Base-by-base conservation (phyloP, 1,140 invertebrate species). In the Sipha flava region DNA sequence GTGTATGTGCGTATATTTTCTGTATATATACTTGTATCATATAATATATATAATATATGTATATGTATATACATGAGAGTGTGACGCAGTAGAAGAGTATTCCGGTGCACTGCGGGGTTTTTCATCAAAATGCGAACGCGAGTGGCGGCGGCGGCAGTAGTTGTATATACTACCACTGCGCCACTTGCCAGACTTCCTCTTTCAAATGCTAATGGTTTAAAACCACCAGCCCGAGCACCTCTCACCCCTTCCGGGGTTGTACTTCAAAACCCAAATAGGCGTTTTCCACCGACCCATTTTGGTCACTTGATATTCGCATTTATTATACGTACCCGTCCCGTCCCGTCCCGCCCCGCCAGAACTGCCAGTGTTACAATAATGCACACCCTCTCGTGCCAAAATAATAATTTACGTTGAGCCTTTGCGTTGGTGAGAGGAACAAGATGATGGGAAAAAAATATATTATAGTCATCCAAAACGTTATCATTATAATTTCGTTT, bases 171-270 rank as follows among this genome's bases (percentile, higher is more conserved):
- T 16, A 14, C 31, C 34, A 6, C 12, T 40, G 37, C 62, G 34
- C 64, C 37, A 72, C 70, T 54, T 23, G 29, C n/a, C 70, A 54
- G 70, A 75, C 70, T 75, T 45, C 66, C 70, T 75, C 70, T 75
- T 75, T 75, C 45, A 75, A 52, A 75, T 75, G 70, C 70, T 75
- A 75, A 75, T 52, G 29, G 23, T 72, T 72, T 72, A 72, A 72
- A 72, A 72, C 68, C 43, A 34, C 64, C 21, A 9, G 62, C n/a
- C 62, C n/a, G 21, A 66, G 10, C 34, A 1, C 21, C n/a, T 66
- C 62, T 66, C 62, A 1, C 34, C 21, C 1, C 62, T 16, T 43
- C 40, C 3, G 9, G 40, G 40, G 1, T 7, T 23, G 43, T 29
- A 70, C 66, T 70, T 70, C 40, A 70, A 70, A 70, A 70, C 23